A percentile compares a stretch with the other conserved stretches of the same genome.
Conservation (phyloP, 2,113 vertebrate genomes). For the Eudyptes chrysolophus region DNA sequence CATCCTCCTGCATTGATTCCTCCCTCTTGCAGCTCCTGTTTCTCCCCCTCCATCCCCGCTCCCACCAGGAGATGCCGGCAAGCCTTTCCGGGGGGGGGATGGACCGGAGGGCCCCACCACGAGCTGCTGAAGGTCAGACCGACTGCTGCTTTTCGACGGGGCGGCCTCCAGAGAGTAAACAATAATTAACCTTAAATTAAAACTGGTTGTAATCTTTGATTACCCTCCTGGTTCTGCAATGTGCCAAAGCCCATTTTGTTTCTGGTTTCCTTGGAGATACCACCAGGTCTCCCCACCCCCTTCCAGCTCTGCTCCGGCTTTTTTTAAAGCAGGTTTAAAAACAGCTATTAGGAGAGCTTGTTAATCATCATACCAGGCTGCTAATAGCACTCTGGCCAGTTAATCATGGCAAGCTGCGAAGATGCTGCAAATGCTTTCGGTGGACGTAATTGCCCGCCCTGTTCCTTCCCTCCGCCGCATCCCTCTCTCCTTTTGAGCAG, state of each 20-base stretch:
- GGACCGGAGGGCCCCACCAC: rapidly evolving
- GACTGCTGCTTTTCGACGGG: neutral
- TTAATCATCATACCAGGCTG: constrained; percentile 52
- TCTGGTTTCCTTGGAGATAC: constrained; percentile 71
- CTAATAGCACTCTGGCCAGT: constrained; percentile 51
- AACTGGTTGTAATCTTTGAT: constrained; percentile 53
- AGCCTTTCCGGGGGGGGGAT: rapidly evolving
- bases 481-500: neutral
- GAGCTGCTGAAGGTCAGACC: constrained; percentile 8
- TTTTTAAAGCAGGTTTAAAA: constrained; percentile 45
- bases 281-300: neutral
- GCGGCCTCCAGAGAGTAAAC: constrained; percentile 52
- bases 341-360: constrained; percentile 52
- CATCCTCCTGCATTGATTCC: neutral
- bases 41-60: neutral
- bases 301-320: neutral
- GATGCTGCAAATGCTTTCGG: constrained; percentile 2
- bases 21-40: neutral
- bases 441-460: neutral
- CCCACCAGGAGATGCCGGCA: neutral
- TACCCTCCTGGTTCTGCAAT: neutral
- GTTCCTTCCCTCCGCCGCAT: neutral
- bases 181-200: constrained; percentile 71
- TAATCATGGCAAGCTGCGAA: constrained; percentile 19
- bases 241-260: constrained; percentile 55